Evolutionary conservation across 2,888 invertebrate species (phyloP), one percentile per base, ranked within the genome.

Genomic region (Alsophila aescularia): DNA sequence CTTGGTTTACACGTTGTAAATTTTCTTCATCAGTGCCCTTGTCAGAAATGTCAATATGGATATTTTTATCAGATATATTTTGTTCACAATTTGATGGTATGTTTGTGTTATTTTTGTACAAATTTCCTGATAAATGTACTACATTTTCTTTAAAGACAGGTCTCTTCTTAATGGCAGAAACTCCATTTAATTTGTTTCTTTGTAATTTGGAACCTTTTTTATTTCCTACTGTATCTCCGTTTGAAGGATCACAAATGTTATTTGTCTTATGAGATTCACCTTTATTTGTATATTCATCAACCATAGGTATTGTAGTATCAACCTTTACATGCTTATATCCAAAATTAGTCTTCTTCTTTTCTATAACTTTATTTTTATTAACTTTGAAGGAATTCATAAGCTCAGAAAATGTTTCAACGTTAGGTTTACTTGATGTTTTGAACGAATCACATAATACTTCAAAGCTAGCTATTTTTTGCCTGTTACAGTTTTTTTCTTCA

Each of bases 321-420:
- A 48, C 27, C n/a, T 59, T 60, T 34, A 58, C 50, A 52, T 52
- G 52, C 36, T 47, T 45, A 32, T 51, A 56, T 32, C 37, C 16
- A 16, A 0, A 31, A 10, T 3, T 16, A 18, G n/a, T n/a, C n/a
- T 29, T 12, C 18, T 62, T 24, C 50, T 59, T 40, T 37, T 41
- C 50, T 12, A 0, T 35, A 14, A 8, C n/a, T 49, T 43, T 52
- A 60, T 60, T 79, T 37, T 48, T 15, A 27, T 44, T 44, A 2
- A 15, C 16, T 21, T 16, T 15, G 69, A 75, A 85, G 34, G 84
- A 83, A 27, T 62, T 58, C 37, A 85, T 41, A 55, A 85, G 72
- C 54, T 83, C 79, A 58, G 69, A 59, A 62, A 87, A 87, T 14
- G 78, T 63, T 53, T 81, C 73, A 41, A 82, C 66, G 52, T 58